Evolutionary conservation across 1,140 invertebrate species (phyloP).

Genomic region (Limonius californicus): DNA sequence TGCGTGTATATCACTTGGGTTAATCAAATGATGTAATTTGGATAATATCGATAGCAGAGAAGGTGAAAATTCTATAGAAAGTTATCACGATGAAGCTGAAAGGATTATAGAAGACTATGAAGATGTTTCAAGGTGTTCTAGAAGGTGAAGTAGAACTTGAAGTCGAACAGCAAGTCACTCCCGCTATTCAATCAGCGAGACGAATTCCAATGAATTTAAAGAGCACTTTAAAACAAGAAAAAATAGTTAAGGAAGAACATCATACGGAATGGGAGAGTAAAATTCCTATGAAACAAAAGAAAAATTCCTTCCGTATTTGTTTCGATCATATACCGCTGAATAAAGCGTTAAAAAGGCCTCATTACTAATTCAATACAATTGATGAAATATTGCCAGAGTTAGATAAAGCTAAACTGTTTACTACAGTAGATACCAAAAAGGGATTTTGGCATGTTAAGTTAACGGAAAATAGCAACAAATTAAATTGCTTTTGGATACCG

Average conservation of each 20-base stretch:
- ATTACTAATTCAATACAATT: constrained; percentile 31
- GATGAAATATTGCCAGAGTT: constrained; percentile 32
- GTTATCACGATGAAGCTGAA: no score
- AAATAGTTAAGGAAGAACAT: constrained; percentile 6
- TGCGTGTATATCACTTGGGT: no score
- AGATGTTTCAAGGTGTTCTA: no score
- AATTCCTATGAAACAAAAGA: constrained; percentile 33
- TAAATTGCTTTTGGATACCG: not conserved
- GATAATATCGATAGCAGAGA: no score
- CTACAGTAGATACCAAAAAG: not conserved
- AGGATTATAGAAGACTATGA: no score
- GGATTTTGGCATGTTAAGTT: not conserved
- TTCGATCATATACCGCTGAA: constrained; percentile 44
- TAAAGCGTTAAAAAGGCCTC: constrained; percentile 33
- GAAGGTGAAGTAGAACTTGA: not conserved
- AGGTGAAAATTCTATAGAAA: no score
- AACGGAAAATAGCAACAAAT: not conserved
- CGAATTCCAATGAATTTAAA: no score
- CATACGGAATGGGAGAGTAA: constrained; percentile 21
- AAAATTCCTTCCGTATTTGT: constrained; percentile 35
- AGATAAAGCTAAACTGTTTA: constrained; percentile 35
- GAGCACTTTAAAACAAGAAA: no score
- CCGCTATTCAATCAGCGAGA: no score
- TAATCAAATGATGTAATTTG: no score
- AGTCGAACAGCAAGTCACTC: not conserved